Evolutionary conservation across 92 coral and sea anemone genomes (phyloP), one percentile per base, ranked within the genome.

Genomic region (Pocillopora grandis): DNA sequence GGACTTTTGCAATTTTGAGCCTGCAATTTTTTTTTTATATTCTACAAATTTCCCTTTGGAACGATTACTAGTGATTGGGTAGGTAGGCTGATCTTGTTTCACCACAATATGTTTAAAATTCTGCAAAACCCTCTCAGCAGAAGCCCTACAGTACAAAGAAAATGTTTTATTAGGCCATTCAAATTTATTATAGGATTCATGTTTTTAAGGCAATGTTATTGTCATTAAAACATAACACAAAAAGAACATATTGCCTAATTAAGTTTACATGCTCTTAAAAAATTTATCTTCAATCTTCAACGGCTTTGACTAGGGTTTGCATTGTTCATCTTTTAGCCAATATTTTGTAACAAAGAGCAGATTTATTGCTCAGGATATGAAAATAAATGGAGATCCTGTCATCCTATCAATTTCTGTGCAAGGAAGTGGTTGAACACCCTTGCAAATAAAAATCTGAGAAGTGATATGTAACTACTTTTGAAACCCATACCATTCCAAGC

Each of bases 41-140:
- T 76, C 87, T 72, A 52, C 12, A 68, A 59, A 87, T 21, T 76
- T 76, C 79, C 83, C 82, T 58, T 87, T 87, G 12, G 90, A 87
- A 14, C 88, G 76, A 76, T 87, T 87, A 64, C 82, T 76, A 16
- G 84, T 87, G 35, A 87, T 87, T 64, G 87, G 72, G 62, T 13
- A 23, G 21, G 87, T 72, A 37, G 90, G 81, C 20, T 63, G 64
- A 62, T 64, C 66, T 9, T 27, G 10, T 62, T 73, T 86, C 16
- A 86, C 69, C 17, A 76, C 76, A 64, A 71, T 70, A 10, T 23
- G 16, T 64, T 65, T 76, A 33, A 74, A 77, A 56, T 37, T 42
- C 35, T 84, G 58, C 23, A 76, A 37, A 56, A 84, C 27, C 49
- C 66, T 55, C 75, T 84, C 63, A 52, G 83, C 75, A 33, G 75